Conservation (phyloP, 2,888 invertebrate genomes). For the Heliconius cydno region DNA sequence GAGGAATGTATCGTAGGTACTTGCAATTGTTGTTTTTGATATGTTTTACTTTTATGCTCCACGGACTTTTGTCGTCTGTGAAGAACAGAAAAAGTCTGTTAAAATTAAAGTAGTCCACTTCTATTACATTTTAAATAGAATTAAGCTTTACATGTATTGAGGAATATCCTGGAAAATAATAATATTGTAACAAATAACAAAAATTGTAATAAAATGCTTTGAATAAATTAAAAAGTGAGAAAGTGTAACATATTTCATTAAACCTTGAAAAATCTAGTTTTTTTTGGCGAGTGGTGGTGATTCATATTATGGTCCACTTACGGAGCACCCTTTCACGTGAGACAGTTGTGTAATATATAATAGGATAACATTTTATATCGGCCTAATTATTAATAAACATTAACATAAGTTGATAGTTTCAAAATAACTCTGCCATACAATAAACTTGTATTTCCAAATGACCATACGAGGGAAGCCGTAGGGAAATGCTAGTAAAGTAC, state of each 20-base stretch:
- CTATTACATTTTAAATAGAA: not conserved
- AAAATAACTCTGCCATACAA: too few relatives aligned
- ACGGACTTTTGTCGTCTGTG: too few relatives aligned
- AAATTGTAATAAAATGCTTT: not conserved
- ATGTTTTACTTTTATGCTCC: too few relatives aligned
- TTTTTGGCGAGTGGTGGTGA: conserved; percentile 1
- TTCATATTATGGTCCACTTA: conserved; percentile 17
- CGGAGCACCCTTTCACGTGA: conserved; percentile 6
- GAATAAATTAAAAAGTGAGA: conserved; percentile 8
- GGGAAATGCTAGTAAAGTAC: too few relatives aligned
- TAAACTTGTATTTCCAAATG: too few relatives aligned
- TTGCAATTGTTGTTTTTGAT: too few relatives aligned
- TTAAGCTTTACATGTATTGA: not conserved
- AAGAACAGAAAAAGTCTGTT: too few relatives aligned
- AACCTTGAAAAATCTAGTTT: conserved; percentile 21
- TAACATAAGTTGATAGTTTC: too few relatives aligned
- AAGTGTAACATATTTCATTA: not conserved
- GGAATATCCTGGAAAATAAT: not conserved
- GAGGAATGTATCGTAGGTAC: too few relatives aligned
- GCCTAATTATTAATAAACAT: not conserved
- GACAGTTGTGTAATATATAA: not conserved
- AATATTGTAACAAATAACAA: conserved; percentile 2
- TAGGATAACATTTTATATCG: not conserved
- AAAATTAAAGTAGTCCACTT: not conserved
- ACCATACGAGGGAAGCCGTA: too few relatives aligned